Percentiles rank a stretch among this genome's conserved stretches.
phyloP scores from a whole-genome alignment of 2,113 vertebrate genomes.

The Calyptomena viridis region DNA sequence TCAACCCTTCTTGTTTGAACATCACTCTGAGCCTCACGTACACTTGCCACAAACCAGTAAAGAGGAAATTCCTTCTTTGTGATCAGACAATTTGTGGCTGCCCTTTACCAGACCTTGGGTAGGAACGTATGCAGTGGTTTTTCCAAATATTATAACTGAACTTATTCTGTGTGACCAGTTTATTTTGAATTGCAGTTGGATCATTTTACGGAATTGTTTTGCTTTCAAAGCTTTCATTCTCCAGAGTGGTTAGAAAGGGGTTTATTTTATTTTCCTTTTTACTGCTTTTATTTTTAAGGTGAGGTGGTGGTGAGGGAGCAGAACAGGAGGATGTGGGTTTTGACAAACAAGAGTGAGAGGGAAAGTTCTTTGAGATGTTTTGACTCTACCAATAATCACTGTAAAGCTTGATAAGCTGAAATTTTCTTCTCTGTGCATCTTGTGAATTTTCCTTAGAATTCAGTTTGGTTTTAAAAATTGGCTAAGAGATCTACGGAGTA shows the following conservation, averaged over 20 bases:
- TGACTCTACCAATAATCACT: constrained; percentile 20
- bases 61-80: constrained; percentile 55
- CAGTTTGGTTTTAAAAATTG: constrained; percentile 59
- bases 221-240: constrained; percentile 7
- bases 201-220: constrained; percentile 53
- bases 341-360: constrained; percentile 1
- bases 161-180: not conserved
- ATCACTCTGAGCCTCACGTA: constrained; percentile 1
- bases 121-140: constrained; percentile 49
- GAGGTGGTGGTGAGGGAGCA: not conserved
- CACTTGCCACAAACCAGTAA: constrained; percentile 20
- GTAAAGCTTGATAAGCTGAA: constrained; percentile 55
- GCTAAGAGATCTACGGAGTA: constrained; percentile 29
- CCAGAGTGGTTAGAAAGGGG: not conserved
- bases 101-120: constrained; percentile 6
- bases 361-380: constrained; percentile 45
- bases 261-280: constrained; percentile 40
- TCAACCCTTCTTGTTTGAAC: not conserved
- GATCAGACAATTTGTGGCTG: constrained; percentile 56
- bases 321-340: not conserved
- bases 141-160: constrained; percentile 36
- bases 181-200: constrained; percentile 30
- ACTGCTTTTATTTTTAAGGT: constrained; percentile 46
- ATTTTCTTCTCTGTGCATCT: constrained; percentile 49
- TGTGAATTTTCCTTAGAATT: constrained; percentile 57